phyloP scores from a whole-genome alignment of 2,888 invertebrate species.

The Zygothrica quintamaculata region DNA sequence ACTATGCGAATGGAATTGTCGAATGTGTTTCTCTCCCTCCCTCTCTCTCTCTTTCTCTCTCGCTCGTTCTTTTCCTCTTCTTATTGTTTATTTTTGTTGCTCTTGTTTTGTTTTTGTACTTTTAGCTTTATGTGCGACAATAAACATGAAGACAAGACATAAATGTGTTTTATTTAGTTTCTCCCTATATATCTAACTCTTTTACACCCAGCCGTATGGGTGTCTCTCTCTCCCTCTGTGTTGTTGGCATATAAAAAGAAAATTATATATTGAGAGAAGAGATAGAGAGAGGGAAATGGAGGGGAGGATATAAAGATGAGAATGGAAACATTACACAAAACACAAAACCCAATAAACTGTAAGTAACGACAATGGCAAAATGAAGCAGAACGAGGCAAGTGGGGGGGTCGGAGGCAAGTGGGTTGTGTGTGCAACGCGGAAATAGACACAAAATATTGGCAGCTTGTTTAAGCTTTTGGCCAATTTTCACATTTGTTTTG shows the following conservation, averaged over 20 bases:
- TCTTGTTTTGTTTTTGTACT: too few species aligned
- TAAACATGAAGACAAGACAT: conserved; percentile 76
- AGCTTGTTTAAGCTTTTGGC: conserved; percentile 78
- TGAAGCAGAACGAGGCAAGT: conserved; percentile 13
- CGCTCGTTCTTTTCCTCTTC: too few species aligned
- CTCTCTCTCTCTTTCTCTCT: conserved; percentile 24
- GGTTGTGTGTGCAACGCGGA: conserved; percentile 33
- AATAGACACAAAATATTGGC: conserved; percentile 77
- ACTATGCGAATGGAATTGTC: conserved; percentile 20
- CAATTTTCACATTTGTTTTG: conserved; percentile 67
- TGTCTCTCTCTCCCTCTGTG: conserved; percentile 17
- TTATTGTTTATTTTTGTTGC: too few species aligned
- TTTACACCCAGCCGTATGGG: too few species aligned
- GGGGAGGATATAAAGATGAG: too few species aligned
- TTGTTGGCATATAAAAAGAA: conserved; percentile 40
- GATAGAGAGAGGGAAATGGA: too few species aligned
- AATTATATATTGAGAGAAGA: conserved; percentile 33
- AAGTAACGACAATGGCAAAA: conserved; percentile 69
- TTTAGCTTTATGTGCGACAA: conserved; percentile 78
- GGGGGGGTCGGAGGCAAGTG: not conserved
- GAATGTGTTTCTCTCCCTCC: not conserved
- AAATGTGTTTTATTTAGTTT: conserved; percentile 65
- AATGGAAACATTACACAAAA: conserved; percentile 61
- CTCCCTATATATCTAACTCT: not conserved
- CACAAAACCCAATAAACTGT: conserved; percentile 72